Base-by-base conservation (phyloP, 2,113 vertebrate species). In the Pollachius pollachius region DNA sequence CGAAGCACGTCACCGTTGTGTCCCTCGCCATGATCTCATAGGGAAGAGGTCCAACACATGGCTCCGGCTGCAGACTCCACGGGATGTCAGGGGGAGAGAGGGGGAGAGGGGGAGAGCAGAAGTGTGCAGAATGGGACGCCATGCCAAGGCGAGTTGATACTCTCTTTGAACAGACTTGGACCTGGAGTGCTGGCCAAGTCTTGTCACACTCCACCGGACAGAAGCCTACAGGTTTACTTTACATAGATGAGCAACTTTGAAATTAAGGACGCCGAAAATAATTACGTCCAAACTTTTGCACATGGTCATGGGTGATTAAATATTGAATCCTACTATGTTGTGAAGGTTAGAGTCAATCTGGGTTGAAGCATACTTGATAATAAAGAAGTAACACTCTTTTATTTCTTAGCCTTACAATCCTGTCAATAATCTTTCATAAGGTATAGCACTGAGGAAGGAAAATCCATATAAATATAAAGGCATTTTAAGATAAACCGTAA, bases 131-230 rank as follows among this genome's bases (percentile, higher is more conserved):
- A 75, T 23, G 12, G 41, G 30, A 66, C 7, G 25, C 16, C 11
- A 64, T 83, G 85, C 86, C 86, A 88, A 77, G 75, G 81, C 82
- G 75, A 81, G 34, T 52, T 72, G 85, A 84, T 86, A 86, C 82
- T 73, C 84, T 74, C 83, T 89, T 84, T 78, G 78, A 84, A 79
- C 85, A 87, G 84, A 89, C 79, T 71, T 79, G 56, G 68, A 82
- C 74, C 77, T 70, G 79, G 41, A 84, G 77, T 74, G 75, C 73
- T 77, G 74, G 83, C 84, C 86, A 85, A 48, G 11, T 83, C 78
- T 70, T 72, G 75, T 48, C 41, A 48, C 41, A 76, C 81, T 84
- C 79, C 69, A 70, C 76, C 75, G 67, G 78, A 65, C 72, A 17
- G 69, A 80, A 48, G 11, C 11, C 8, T 48, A 48, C 8, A 48